Evolutionary conservation across 2,797 vertebrate genomes (phyloP).

Genomic region (Brachymystax lenok): DNA sequence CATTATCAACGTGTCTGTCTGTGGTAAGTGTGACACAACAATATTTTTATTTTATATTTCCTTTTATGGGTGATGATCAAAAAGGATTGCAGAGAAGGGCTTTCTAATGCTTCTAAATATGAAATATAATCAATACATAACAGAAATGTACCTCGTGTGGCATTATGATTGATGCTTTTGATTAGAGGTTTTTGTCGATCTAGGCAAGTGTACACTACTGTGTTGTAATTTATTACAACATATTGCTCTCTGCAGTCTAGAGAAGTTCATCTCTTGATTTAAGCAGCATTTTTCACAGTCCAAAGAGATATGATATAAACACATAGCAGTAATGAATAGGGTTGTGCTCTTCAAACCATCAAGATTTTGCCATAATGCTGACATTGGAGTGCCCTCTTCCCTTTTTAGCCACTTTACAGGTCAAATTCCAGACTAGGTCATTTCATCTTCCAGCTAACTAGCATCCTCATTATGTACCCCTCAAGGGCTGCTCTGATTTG

Average conservation of each 20-base stretch:
- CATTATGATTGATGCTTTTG: no score
- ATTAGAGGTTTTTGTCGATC: not conserved
- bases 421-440: not conserved
- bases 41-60: not conserved
- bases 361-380: not conserved
- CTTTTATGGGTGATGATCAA: not conserved
- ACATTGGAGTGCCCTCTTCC: no score
- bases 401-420: not conserved
- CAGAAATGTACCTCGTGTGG: no score
- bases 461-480: not conserved
- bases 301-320: not conserved
- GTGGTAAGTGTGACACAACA: constrained; percentile 3
- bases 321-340: not conserved
- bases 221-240: not conserved
- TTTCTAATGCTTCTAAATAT: not conserved
- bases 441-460: no score
- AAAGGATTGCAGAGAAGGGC: not conserved
- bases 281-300: not conserved
- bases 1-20: not conserved
- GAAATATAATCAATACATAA: not conserved
- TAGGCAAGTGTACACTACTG: not conserved
- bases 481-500: not conserved
- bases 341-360: not conserved
- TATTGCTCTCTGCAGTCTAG: not conserved
- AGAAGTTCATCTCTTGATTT: not conserved